Conservation (phyloP, 2,888 invertebrate species). For the Tinea trinotella region DNA sequence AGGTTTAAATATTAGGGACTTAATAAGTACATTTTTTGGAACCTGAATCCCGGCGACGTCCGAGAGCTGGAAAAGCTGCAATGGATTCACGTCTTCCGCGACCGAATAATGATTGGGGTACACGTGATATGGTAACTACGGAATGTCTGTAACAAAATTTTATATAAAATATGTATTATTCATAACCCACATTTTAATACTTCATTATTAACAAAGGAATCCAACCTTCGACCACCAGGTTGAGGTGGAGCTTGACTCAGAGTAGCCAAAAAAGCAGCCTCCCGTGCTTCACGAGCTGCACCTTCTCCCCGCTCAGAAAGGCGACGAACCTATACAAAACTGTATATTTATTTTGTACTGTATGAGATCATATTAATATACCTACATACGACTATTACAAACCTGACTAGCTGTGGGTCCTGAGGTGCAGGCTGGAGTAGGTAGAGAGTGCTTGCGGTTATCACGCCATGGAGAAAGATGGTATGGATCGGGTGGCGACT, state of each 20-base stretch:
- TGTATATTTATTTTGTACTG: no score
- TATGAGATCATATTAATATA: no score
- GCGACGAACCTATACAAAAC: constrained; percentile 74
- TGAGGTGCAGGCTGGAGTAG: constrained; percentile 87
- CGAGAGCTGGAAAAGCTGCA: constrained; percentile 79
- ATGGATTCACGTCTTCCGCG: constrained; percentile 86
- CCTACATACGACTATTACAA: no score
- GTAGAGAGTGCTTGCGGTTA: constrained; percentile 85
- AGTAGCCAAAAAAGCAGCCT: constrained; percentile 87
- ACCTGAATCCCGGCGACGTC: constrained; percentile 57
- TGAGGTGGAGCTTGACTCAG: constrained; percentile 82
- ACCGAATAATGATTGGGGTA: constrained; percentile 83
- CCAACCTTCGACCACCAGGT: constrained; percentile 77
- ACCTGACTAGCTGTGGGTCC: constrained; percentile 92
- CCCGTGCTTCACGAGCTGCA: constrained; percentile 81
- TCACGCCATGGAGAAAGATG: constrained; percentile 87
- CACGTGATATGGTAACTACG: constrained; percentile 88
- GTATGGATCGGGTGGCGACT: constrained; percentile 86
- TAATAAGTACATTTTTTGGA: constrained; percentile 49
- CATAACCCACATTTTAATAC: no score
- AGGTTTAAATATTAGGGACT: not conserved
- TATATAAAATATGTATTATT: constrained; percentile 12
- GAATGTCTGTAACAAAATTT: constrained; percentile 76
- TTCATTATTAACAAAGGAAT: not conserved
- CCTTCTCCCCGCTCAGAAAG: constrained; percentile 86